Percentiles rank a stretch among this genome's conserved stretches.
phyloP scores from a whole-genome alignment of 1,140 invertebrate species.

The Lordiphosa mommai region DNA sequence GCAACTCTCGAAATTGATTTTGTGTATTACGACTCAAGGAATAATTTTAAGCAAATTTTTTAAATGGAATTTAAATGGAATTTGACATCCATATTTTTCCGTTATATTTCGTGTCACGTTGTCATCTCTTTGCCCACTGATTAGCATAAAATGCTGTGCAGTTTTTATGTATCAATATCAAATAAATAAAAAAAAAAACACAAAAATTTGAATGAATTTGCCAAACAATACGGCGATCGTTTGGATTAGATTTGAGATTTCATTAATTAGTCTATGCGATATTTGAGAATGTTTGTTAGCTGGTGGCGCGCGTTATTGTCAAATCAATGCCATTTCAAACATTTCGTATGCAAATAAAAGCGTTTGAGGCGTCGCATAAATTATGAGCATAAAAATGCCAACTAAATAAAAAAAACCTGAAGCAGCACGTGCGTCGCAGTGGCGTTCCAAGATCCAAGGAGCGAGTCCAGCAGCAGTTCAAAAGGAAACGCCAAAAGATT shows the following conservation, averaged over 20 bases:
- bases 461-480: slow-evolving; percentile 30
- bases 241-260: slow-evolving; percentile 68
- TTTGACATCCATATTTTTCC: too few relatives aligned
- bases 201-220: slow-evolving; percentile 11
- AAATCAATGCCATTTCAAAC: slow-evolving; percentile 73
- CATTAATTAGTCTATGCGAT: slow-evolving; percentile 62
- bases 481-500: slow-evolving; percentile 65
- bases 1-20: too few relatives aligned
- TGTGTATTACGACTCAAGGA: too few relatives aligned
- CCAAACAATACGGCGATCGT: slow-evolving; percentile 24
- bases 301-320: slow-evolving; percentile 42
- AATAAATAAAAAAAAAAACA: neutral
- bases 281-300: slow-evolving; percentile 9
- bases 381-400: slow-evolving; percentile 66
- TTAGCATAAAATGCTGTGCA: slow-evolving; percentile 5
- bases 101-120: slow-evolving; percentile 12
- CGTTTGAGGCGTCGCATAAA: slow-evolving; percentile 58
- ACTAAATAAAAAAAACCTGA: slow-evolving; percentile 38
- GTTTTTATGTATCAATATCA: slow-evolving; percentile 6
- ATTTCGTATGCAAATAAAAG: slow-evolving; percentile 67
- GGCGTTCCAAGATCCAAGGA: too few relatives aligned
- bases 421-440: slow-evolving; percentile 52
- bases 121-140: slow-evolving; percentile 3
- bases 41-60: too few relatives aligned
- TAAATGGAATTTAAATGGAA: too few relatives aligned